Evolutionary conservation across 2,888 invertebrate genomes (phyloP), one percentile per base, ranked within the genome.

Genomic region (Athalia circularis): DNA sequence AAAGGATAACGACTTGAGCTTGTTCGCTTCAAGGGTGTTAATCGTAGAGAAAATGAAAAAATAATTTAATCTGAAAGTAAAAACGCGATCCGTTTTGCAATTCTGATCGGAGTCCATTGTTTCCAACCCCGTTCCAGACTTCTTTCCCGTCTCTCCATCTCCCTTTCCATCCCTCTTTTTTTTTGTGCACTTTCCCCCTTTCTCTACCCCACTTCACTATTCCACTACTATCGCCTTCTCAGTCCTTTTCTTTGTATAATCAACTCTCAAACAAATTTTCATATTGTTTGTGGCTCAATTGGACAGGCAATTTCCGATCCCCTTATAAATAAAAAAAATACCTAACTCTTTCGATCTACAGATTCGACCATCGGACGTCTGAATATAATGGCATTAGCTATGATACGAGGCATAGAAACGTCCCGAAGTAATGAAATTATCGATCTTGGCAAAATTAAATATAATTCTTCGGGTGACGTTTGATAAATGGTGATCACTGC

Each of bases 281-380:
- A 89, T 88, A 88, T 88, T 89, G 88, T 89, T 88, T 88, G 88
- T 86, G 87, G 89, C 88, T 89, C 89, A 88, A 89, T 89, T 88
- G 88, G 87, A 88, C 87, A 87, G 87, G 88, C 87, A 88, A 89
- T 89, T 89, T 87, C 86, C 87, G 85, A 85, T 72, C 52, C 59
- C 65, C 29, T 59, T 4, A 9, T 47, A 29, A 15, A 29, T 54
- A 43, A 47, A 47, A 54, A 68, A 54, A 29, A 52, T 13, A n/a
- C 54, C 7, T 47, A 45, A 29, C 29, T 29, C 29, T 61, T 48
- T 59, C 72, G 72, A 59, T 45, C 72, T 11, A 3, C 3, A 54
- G 9, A n/a, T 54, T 8, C 13, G 8, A 72, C 52, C 57, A 59
- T 15, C 72, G 3, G 50, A 67, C 68, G 68, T 29, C 15, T 29